Conservation (phyloP, 2,888 invertebrate genomes). For the Watsonalla binaria region DNA sequence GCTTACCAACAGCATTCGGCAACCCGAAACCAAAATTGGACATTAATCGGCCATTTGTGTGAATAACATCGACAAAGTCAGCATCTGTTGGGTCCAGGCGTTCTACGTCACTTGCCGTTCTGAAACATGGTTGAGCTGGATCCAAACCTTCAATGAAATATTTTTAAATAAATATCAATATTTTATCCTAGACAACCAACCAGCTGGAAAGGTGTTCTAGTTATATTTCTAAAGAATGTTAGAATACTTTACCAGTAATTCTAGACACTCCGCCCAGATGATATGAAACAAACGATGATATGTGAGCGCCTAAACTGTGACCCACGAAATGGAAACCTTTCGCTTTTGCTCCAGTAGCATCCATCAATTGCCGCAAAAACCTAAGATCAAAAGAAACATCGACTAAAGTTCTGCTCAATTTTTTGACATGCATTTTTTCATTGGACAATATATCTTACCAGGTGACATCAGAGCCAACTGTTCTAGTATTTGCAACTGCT, state of each 20-base stretch:
- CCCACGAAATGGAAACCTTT: conserved; percentile 78
- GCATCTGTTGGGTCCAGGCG: conserved; percentile 78
- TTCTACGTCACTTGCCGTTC: conserved; percentile 54
- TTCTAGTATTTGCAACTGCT: conserved; percentile 78
- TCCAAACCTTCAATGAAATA: conserved; percentile 68
- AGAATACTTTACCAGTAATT: conserved; percentile 62
- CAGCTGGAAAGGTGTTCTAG: no score
- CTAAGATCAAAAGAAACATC: conserved; percentile 34
- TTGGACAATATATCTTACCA: conserved; percentile 41
- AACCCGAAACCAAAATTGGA: conserved; percentile 78
- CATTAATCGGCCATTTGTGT: conserved; percentile 78
- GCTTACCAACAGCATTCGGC: conserved; percentile 76
- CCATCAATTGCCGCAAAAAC: conserved; percentile 66
- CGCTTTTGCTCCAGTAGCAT: conserved; percentile 46
- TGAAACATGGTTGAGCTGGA: conserved; percentile 82
- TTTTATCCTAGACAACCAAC: not conserved
- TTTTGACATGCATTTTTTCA: not conserved
- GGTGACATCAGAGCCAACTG: conserved; percentile 75
- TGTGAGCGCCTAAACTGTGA: conserved; percentile 82
- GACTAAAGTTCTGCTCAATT: no score
- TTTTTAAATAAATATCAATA: not conserved
- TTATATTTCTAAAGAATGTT: no score
- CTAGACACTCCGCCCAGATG: conserved; percentile 66
- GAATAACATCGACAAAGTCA: conserved; percentile 80
- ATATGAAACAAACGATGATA: conserved; percentile 75